These are phyloP conservation scores for Gorsachius goisagi DNA, from an alignment of 2,113 vertebrate species.

Conservation along the genomic window DNA sequence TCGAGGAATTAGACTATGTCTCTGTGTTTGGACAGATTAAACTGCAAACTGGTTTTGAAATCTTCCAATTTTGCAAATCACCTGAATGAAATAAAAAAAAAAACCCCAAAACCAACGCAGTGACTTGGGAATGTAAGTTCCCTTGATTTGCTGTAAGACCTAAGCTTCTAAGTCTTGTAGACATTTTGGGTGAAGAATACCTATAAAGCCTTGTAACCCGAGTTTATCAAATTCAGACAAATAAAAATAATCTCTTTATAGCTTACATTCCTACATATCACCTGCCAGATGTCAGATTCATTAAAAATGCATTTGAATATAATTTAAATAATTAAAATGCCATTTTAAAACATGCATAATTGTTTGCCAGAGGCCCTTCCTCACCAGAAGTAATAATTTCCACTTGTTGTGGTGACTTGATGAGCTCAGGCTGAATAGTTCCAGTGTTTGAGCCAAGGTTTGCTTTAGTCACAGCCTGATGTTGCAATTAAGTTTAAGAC, in stretches of 20 bases:
- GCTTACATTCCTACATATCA: background rate
- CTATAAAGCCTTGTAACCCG: background rate
- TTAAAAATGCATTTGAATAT: conserved; percentile 24
- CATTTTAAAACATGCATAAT: background rate
- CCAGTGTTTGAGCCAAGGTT: background rate
- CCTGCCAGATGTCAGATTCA: conserved; percentile 30
- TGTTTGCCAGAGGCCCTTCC: conserved; percentile 8
- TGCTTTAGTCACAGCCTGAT: conserved; percentile 13
- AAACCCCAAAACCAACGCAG: background rate
- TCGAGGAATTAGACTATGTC: background rate
- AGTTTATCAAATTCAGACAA: background rate
- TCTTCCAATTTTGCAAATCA: background rate
- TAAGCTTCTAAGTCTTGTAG: background rate
- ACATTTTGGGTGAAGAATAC: background rate
- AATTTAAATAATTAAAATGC: conserved; percentile 42
- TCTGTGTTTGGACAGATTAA: background rate
- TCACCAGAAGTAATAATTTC: conserved; percentile 23
- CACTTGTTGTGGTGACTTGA: conserved; percentile 11
- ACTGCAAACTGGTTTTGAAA: background rate
- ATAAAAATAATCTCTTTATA: background rate
- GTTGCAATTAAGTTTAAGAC: conserved; percentile 24
- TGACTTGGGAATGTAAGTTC: background rate
- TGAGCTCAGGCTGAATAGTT: background rate
- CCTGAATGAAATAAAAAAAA: background rate
- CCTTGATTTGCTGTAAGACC: background rate